phyloP scores from a whole-genome alignment of 1,140 invertebrate genomes.

The Pseudoatta argentina region DNA sequence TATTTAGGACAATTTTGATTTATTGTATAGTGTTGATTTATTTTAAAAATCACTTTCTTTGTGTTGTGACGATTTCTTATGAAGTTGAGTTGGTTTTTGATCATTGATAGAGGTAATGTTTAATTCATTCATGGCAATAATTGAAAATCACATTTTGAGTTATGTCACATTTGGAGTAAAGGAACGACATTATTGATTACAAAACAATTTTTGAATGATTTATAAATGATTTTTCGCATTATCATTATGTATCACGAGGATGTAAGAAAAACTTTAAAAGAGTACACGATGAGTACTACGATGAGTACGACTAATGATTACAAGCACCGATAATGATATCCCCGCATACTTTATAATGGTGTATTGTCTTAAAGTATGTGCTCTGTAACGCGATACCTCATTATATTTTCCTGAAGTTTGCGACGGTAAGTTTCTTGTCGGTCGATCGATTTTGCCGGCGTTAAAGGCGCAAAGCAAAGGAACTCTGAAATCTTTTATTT shows the following conservation, averaged over 20 bases:
- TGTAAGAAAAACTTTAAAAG: background rate
- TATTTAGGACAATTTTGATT: no score
- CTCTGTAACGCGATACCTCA: slow-evolving; percentile 20
- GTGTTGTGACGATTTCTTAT: no score
- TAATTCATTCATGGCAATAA: no score
- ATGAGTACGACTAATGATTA: slow-evolving; percentile 14
- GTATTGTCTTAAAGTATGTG: slow-evolving; percentile 5
- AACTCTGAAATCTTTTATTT: slow-evolving; percentile 6
- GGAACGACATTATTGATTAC: background rate
- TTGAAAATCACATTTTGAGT: no score
- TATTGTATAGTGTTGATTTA: no score
- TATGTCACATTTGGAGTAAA: no score
- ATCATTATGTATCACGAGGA: background rate
- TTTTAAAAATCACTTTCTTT: no score
- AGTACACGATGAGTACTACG: background rate
- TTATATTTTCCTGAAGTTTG: slow-evolving; percentile 33
- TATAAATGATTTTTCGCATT: background rate
- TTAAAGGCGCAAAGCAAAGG: background rate
- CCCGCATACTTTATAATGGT: background rate
- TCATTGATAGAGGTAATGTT: no score
- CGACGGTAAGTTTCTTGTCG: background rate
- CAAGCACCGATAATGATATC: slow-evolving; percentile 30
- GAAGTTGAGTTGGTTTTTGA: no score
- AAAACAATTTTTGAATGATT: slow-evolving; percentile 2
- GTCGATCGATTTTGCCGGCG: background rate